Percentiles rank a stretch among this genome's conserved stretches.
Conservation (phyloP, 2,797 vertebrate genomes). For the Pangasius sanitwongsei region DNA sequence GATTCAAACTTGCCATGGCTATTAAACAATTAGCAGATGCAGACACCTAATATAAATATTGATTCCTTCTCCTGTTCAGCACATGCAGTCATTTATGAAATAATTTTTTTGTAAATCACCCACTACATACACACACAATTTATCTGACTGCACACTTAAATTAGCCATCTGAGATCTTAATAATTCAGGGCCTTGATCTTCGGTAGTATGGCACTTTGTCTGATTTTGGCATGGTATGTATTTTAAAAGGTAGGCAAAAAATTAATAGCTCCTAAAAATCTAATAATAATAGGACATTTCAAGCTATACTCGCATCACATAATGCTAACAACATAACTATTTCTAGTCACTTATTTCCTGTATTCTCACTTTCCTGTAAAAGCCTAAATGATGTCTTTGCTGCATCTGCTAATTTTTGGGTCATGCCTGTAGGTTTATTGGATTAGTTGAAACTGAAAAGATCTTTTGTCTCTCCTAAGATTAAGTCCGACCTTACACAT, state of each 20-base stretch:
- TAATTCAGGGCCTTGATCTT: background rate
- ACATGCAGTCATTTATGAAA: background rate
- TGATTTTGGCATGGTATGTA: background rate
- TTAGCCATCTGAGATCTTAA: background rate
- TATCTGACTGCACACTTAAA: background rate
- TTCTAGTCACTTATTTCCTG: background rate
- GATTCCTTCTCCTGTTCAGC: background rate
- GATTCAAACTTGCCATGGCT: background rate
- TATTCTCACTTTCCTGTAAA: no score
- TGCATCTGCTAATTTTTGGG: background rate
- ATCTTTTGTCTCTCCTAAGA: background rate
- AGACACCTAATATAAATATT: background rate
- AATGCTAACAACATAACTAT: background rate
- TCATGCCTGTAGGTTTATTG: conserved; percentile 15
- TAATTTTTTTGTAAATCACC: background rate
- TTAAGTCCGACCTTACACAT: background rate
- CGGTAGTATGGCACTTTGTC: background rate
- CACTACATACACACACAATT: background rate
- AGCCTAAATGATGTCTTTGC: no score
- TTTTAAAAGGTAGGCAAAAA: background rate
- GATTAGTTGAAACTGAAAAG: background rate
- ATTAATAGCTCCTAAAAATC: background rate
- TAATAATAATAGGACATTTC: background rate
- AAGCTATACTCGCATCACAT: background rate
- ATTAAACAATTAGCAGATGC: background rate